Percentiles rank a stretch among this genome's conserved stretches.
These are phyloP conservation scores for Cyclargus thomasi DNA, from an alignment of 1,140 invertebrate genomes.

Conservation along the genomic window DNA sequence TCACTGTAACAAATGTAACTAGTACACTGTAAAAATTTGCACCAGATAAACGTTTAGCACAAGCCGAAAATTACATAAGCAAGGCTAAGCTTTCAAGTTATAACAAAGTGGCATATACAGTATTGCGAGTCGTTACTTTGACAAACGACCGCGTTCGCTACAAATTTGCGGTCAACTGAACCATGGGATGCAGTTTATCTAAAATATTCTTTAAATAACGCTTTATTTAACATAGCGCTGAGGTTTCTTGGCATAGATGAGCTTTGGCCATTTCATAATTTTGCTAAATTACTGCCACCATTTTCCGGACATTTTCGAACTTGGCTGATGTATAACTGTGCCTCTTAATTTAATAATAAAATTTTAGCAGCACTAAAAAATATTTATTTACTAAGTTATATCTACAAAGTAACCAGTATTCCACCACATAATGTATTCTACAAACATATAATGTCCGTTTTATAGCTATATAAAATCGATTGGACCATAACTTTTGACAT, in stretches of 20 bases:
- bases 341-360: background rate
- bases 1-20: no score
- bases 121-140: slow-evolving; percentile 61
- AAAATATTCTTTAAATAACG: slow-evolving; percentile 63
- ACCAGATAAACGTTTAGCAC: background rate
- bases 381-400: background rate
- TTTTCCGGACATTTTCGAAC: background rate
- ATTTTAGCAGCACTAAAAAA: no score
- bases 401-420: background rate
- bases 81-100: background rate
- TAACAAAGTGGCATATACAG: background rate
- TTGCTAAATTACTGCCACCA: background rate
- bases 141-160: slow-evolving; percentile 54
- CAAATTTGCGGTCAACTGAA: slow-evolving; percentile 68
- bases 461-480: slow-evolving; percentile 16
- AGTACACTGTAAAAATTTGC: background rate
- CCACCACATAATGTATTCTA: slow-evolving; percentile 25
- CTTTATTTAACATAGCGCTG: slow-evolving; percentile 58
- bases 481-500: slow-evolving; percentile 23
- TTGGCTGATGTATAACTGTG: background rate
- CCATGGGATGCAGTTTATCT: slow-evolving; percentile 60
- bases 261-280: slow-evolving; percentile 16
- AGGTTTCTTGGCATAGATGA: slow-evolving; percentile 51
- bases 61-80: background rate
- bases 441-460: slow-evolving; percentile 24